Percentiles rank a stretch among this genome's conserved stretches.
Conservation (phyloP, 2,888 invertebrate genomes). For the Ornithoptera priamus region DNA sequence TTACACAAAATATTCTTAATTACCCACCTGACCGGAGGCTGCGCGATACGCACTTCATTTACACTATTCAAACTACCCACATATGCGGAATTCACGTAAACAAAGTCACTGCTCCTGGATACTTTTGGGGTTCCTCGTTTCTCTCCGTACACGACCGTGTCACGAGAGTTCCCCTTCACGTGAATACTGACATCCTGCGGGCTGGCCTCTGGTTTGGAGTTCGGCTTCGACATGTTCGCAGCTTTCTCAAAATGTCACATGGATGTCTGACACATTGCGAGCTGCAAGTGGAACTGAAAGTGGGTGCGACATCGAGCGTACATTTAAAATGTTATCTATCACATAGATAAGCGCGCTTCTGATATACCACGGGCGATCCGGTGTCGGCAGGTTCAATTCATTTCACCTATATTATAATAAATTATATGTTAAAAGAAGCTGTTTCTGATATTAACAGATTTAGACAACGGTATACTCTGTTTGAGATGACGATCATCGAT, state of each 20-base stretch:
- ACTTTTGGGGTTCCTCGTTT: constrained; percentile 33
- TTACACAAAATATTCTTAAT: not conserved
- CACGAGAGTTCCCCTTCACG: constrained; percentile 34
- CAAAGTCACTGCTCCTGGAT: constrained; percentile 49
- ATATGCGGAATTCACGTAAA: constrained; percentile 62
- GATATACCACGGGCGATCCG: constrained; percentile 17
- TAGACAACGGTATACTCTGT: no score
- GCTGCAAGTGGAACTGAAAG: constrained; percentile 26
- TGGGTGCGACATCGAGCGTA: constrained; percentile 23
- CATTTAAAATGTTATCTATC: constrained; percentile 30
- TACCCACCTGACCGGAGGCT: constrained; percentile 52
- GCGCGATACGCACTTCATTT: constrained; percentile 34
- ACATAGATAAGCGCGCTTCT: constrained; percentile 28
- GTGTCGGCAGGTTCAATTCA: not conserved
- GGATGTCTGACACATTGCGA: not conserved
- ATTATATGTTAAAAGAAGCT: no score
- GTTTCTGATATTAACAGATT: no score
- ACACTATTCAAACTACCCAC: constrained; percentile 57
- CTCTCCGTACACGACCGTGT: constrained; percentile 31
- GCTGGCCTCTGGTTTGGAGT: constrained; percentile 17
- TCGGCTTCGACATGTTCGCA: constrained; percentile 34
- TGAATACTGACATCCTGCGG: constrained; percentile 31
- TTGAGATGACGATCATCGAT: no score
- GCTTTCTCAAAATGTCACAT: not conserved
- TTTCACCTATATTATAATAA: not conserved